phyloP scores from a whole-genome alignment of 2,797 vertebrate genomes.

The Masticophis lateralis region DNA sequence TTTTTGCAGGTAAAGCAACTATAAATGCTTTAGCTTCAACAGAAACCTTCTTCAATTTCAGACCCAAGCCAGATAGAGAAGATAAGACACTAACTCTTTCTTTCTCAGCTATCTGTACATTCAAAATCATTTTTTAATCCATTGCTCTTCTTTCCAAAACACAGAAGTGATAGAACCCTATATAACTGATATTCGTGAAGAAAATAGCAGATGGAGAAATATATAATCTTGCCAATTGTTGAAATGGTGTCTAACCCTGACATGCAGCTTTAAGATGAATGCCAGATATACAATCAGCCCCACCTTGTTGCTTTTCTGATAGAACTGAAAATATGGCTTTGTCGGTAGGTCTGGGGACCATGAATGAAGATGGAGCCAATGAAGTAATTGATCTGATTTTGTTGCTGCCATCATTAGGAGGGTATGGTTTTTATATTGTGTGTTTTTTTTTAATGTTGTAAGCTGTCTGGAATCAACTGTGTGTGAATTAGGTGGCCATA shows the following conservation, averaged over 20 bases:
- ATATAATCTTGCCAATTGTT: background rate
- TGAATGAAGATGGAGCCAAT: no score
- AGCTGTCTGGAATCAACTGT: no score
- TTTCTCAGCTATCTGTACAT: background rate
- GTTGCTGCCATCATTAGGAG: no score
- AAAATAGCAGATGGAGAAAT: background rate
- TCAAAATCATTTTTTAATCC: background rate
- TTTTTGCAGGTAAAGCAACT: background rate
- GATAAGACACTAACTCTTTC: background rate
- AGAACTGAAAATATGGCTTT: no score
- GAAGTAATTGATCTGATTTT: no score
- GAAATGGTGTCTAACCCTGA: background rate
- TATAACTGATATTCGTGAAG: background rate
- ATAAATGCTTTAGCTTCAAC: background rate
- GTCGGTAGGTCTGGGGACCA: no score
- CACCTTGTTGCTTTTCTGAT: no score
- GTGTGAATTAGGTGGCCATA: no score
- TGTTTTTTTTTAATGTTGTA: no score
- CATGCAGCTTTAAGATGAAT: background rate
- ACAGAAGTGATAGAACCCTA: background rate
- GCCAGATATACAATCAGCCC: background rate
- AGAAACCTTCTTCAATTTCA: background rate
- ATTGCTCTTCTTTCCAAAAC: background rate
- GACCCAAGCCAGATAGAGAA: background rate
- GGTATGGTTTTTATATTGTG: no score